Evolutionary conservation across 1,140 invertebrate genomes (phyloP), one percentile per base, ranked within the genome.

Genomic region (Drosophila aff.): DNA sequence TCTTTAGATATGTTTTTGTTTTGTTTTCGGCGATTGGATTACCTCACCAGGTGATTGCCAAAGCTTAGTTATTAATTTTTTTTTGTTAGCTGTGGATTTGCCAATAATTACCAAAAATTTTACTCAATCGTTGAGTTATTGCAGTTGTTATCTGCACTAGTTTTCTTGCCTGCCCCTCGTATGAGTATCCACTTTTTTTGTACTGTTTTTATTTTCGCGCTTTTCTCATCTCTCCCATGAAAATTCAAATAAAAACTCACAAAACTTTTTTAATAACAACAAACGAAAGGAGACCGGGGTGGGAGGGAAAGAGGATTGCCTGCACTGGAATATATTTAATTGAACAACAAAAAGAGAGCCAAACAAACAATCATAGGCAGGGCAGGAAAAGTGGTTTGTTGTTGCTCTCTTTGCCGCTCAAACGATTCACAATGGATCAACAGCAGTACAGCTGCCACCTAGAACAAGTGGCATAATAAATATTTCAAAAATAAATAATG

Each of bases 291-390:
- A 38, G 11, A 31, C 16, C 26, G 26, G 16, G n/a, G 3, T 3
- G 40, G 11, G 4, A 9, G 0, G 15, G 21, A 5, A 5, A 15
- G 43, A 59, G 43, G 26, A 16, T 18, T 28, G 38, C 33, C 33
- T 65, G 65, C 53, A 60, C 44, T 66, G 67, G n/a, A 61, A 76
- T 71, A 78, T 63, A 71, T 79, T 65, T 84, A 81, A 89, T 89
- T 89, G 81, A 89, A 84, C 69, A 89, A 89, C 77, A 89, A 89
- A 79, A 84, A 76, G 52, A 76, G 64, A 74, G 44, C 28, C 73
- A 65, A 72, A 68, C 67, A 66, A 65, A 81, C 67, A 66, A 65
- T 75, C 74, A 79, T 69, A 76, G 77, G 33, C 44, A 76, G 58
- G 36, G 33, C 41, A 49, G 52, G 33, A 77, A 82, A 79, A 79